A percentile compares a stretch with the other conserved stretches of the same genome.
These are phyloP conservation scores for Psix sp. DNA, from an alignment of 1,140 invertebrate species.

Conservation along the genomic window DNA sequence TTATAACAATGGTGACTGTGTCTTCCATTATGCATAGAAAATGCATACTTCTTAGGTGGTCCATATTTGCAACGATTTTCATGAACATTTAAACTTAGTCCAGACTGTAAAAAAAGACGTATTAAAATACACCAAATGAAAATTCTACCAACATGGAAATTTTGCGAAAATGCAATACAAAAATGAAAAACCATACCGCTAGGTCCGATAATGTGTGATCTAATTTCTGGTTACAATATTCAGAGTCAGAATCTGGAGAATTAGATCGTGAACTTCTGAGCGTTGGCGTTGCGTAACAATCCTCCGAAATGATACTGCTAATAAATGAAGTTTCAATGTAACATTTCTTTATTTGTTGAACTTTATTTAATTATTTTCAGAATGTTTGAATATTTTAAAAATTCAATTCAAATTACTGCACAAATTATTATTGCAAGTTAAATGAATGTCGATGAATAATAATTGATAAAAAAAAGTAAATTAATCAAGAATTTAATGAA, in stretches of 20 bases:
- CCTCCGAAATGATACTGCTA: slow-evolving; percentile 74
- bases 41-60: slow-evolving; percentile 1
- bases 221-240: slow-evolving; percentile 41
- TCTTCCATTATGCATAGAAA: neutral
- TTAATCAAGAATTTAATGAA: neutral
- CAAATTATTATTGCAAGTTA: too few species aligned
- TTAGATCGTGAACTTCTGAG: slow-evolving; percentile 78
- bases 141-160: too few species aligned
- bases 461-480: neutral
- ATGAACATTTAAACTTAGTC: slow-evolving; percentile 3
- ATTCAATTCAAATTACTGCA: too few species aligned
- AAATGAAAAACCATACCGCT: slow-evolving; percentile 19
- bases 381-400: too few species aligned
- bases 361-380: too few species aligned
- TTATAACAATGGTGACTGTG: slow-evolving; percentile 10
- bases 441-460: too few species aligned
- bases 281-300: slow-evolving; percentile 71
- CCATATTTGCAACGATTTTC: slow-evolving; percentile 11
- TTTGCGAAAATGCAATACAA: neutral
- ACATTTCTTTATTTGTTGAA: neutral
- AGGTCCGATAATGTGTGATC: slow-evolving; percentile 12
- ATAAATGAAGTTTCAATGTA: neutral
- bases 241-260: slow-evolving; percentile 80
- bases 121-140: too few species aligned
- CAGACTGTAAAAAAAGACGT: too few species aligned